Evolutionary conservation across 2,113 vertebrate genomes (phyloP), one percentile per base, ranked within the genome.

Genomic region (Rhabdomys dilectus): DNA sequence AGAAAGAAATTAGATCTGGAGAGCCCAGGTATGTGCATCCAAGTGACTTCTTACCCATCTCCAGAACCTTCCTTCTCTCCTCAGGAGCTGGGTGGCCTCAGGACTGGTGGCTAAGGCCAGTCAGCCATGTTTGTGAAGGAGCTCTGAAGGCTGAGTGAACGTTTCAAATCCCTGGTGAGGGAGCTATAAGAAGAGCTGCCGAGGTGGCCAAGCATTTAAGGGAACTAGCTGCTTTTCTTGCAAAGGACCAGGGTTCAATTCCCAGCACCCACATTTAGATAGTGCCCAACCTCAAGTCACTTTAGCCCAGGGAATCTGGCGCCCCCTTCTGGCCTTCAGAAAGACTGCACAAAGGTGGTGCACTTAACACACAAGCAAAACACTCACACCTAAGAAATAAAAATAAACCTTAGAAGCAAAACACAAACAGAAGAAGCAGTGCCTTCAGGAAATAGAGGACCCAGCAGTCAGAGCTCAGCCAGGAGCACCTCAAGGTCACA

Each of bases 1-100:
- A 36, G 24, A 76, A 92, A 60, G 39, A 88, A 73, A 29, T n/a
- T 4, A 6, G 19, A 7, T 81, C 80, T 36, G 34, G 1, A 0
- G 26, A 2, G 21, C 24, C 9, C 0, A 9, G 31, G n/a, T 36
- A 1, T 16, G 0, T 34, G 7, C 4, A 11, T 73, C 78, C 21
- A 13, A 39, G n/a, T 36, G 58, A 56, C 60, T 34, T 17, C 39
- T 80, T 62, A 42, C 21, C 45, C 42, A 26, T 0, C 58, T 51
- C 66, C 5, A 29, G 93, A 75, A 17, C 45, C 29, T 80, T 66
- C 82, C 78, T 81, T 78, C 89, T 85, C 60, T 39, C 31, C 15
- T 42, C 5, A 29, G 86, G 15, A 29, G 34, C 66, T 39, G 17
- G 42, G 42, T 9, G 82, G n/a, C n/a, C n/a, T n/a, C n/a, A n/a